Conservation (phyloP, 1,140 invertebrate genomes). For the Drosophila sp. region DNA sequence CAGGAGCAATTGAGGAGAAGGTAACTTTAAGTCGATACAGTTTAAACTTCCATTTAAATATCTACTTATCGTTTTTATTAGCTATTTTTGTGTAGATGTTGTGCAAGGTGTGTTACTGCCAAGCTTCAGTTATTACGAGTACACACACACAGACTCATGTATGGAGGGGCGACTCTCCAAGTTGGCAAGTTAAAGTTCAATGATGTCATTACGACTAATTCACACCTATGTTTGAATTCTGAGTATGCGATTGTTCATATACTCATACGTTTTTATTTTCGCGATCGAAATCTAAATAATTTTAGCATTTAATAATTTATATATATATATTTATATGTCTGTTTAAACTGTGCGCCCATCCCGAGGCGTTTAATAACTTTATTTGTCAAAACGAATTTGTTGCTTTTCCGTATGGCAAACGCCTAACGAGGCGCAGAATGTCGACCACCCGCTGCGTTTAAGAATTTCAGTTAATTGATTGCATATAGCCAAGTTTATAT, state of each 20-base stretch:
- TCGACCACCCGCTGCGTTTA: constrained; percentile 64
- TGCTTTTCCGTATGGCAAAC: constrained; percentile 29
- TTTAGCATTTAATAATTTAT: constrained; percentile 57
- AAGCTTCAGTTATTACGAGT: constrained; percentile 73
- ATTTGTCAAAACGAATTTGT: constrained; percentile 69
- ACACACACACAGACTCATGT: constrained; percentile 40
- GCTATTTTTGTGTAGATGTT: constrained; percentile 40
- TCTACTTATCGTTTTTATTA: constrained; percentile 16
- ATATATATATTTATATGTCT: constrained; percentile 21
- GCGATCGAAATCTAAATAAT: constrained; percentile 63
- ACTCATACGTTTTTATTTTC: constrained; percentile 21
- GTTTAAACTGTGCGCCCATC: constrained; percentile 16
- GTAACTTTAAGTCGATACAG: not conserved
- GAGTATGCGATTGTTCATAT: constrained; percentile 45
- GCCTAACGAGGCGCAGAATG: constrained; percentile 59
- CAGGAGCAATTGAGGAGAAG: not conserved
- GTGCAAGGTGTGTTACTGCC: constrained; percentile 68
- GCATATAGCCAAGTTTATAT: constrained; percentile 41
- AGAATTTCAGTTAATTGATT: constrained; percentile 75
- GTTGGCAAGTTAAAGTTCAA: constrained; percentile 80
- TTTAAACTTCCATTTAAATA: constrained; percentile 9
- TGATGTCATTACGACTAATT: constrained; percentile 82
- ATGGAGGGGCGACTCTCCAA: constrained; percentile 34
- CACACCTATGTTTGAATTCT: constrained; percentile 77
- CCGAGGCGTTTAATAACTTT: constrained; percentile 71